Evolutionary conservation across 1,140 invertebrate species (phyloP).

Genomic region (Drosophila dunni): DNA sequence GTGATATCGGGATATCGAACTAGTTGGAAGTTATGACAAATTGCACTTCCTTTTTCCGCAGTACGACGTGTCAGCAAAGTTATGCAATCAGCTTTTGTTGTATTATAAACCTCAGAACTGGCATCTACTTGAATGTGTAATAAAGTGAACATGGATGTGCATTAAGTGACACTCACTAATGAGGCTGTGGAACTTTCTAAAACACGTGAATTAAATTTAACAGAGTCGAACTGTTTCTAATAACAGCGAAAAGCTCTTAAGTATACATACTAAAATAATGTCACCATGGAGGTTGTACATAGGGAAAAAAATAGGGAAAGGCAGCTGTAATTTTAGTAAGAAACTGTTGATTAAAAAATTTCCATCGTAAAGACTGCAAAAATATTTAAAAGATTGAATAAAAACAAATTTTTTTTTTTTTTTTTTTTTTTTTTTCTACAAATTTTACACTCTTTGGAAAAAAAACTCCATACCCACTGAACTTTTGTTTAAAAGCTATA

Average conservation of each 20-base stretch:
- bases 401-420: too few relatives aligned
- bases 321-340: too few relatives aligned
- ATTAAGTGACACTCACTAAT: background rate
- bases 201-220: background rate
- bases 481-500: background rate
- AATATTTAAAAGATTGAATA: too few relatives aligned
- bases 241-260: too few relatives aligned
- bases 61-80: constrained; percentile 25
- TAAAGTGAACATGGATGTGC: background rate
- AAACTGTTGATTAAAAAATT: too few relatives aligned
- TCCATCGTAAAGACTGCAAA: too few relatives aligned
- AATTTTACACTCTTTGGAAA: too few relatives aligned
- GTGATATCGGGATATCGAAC: constrained; percentile 2
- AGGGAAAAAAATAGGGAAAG: too few relatives aligned
- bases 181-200: background rate
- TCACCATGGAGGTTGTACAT: too few relatives aligned
- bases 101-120: background rate
- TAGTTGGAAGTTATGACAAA: constrained; percentile 42
- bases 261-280: too few relatives aligned
- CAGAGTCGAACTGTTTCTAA: background rate
- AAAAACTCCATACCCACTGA: background rate
- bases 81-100: constrained; percentile 7
- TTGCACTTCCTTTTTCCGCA: constrained; percentile 22
- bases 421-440: too few relatives aligned
- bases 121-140: background rate